A percentile compares a stretch with the other conserved stretches of the same genome.
These are phyloP conservation scores for Danionella cerebrum DNA, from an alignment of 2,113 vertebrate species.

Conservation along the genomic window DNA sequence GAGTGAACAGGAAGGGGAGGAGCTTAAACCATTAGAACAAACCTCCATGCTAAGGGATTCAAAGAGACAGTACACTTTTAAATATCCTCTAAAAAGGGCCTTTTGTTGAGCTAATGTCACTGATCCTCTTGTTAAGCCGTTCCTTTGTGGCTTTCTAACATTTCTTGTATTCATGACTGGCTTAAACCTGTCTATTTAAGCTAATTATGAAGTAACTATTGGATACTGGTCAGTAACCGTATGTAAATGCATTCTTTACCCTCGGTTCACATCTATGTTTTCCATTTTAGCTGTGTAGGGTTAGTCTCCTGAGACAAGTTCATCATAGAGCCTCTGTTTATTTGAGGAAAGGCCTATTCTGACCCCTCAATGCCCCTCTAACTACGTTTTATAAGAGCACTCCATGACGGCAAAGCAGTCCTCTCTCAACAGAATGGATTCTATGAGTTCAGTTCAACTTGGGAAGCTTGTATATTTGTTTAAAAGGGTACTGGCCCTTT, in stretches of 20 bases:
- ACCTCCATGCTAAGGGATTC: constrained; percentile 49
- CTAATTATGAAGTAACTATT: not conserved
- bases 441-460: constrained; percentile 16
- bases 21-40: constrained; percentile 20
- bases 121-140: constrained; percentile 23
- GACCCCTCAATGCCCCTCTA: constrained; percentile 11
- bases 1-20: constrained; percentile 40
- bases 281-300: constrained; percentile 9
- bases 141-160: not conserved
- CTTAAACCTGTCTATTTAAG: not conserved
- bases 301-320: not conserved
- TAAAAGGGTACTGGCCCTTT: constrained; percentile 58
- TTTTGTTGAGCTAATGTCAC: constrained; percentile 34
- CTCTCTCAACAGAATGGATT: constrained; percentile 18
- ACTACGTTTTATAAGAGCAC: constrained; percentile 53
- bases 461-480: constrained; percentile 22
- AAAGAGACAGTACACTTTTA: constrained; percentile 69
- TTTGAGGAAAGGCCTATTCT: not conserved
- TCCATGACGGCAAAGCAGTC: constrained; percentile 49
- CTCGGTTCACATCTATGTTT: not conserved
- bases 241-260: constrained; percentile 7
- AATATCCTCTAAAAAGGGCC: constrained; percentile 55
- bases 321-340: not conserved
- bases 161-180: not conserved
- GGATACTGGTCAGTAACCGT: not conserved